Evolutionary conservation across 2,113 vertebrate species (phyloP).

Genomic region (Carettochelys insculpta): DNA sequence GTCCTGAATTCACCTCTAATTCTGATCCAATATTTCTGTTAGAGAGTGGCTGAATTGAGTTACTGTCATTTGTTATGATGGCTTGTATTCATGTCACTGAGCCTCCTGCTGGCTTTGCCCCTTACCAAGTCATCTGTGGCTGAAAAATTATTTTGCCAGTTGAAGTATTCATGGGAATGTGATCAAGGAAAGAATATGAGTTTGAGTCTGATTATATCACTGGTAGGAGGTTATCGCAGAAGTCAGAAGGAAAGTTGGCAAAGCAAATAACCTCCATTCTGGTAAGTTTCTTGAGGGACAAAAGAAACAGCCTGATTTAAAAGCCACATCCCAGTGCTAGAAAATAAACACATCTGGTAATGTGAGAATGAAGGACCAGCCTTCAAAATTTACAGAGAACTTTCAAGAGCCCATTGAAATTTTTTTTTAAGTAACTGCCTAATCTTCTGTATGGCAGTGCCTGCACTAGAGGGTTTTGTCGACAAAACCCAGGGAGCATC

Average conservation of each 20-base stretch:
- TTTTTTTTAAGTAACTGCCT: neutral
- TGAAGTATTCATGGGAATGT: slow-evolving; percentile 54
- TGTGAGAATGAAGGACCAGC: neutral
- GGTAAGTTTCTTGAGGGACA: slow-evolving; percentile 23
- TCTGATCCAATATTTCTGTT: neutral
- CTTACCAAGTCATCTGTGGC: slow-evolving; percentile 14
- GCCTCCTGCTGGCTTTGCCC: neutral
- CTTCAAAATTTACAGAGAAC: slow-evolving; percentile 34
- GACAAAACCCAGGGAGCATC: too few species aligned
- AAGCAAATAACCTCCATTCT: slow-evolving; percentile 35
- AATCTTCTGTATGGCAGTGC: neutral
- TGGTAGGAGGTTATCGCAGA: slow-evolving; percentile 1
- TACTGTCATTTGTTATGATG: neutral
- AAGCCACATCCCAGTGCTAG: neutral
- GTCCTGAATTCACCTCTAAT: neutral
- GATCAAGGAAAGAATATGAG: slow-evolving; percentile 43
- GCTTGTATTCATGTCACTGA: neutral
- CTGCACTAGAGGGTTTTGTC: too few species aligned
- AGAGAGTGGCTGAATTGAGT: neutral
- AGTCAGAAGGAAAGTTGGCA: neutral
- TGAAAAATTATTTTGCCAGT: slow-evolving; percentile 58
- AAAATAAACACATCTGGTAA: neutral
- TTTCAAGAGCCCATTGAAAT: neutral
- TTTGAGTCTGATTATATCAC: slow-evolving; percentile 42
- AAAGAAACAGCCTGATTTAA: slow-evolving; percentile 40